These are phyloP conservation scores for Eremophila alpestris DNA, from an alignment of 2,797 vertebrate genomes.

Conservation along the genomic window DNA sequence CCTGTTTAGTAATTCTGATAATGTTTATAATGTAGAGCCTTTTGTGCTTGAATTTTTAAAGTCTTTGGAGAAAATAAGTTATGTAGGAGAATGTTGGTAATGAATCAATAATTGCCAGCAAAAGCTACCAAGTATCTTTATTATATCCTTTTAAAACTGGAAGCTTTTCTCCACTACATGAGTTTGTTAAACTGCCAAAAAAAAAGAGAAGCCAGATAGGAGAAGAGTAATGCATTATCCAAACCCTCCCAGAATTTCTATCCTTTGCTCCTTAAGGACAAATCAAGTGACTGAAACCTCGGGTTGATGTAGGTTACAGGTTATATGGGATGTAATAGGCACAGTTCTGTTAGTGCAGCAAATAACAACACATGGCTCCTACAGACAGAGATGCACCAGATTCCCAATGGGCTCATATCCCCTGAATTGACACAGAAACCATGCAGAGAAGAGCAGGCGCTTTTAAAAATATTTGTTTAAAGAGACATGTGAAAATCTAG, in stretches of 20 bases:
- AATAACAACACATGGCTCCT: not conserved
- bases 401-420: not conserved
- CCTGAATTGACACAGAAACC: not conserved
- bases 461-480: not conserved
- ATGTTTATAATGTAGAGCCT: not conserved
- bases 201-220: not conserved
- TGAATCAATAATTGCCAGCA: not conserved
- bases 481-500: not conserved
- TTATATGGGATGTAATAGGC: not conserved
- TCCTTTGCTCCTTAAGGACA: not conserved
- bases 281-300: not conserved
- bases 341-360: not conserved
- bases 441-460: not conserved
- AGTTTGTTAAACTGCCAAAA: not conserved
- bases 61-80: not conserved
- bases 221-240: not conserved
- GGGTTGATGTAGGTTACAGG: not conserved
- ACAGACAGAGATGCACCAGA: not conserved
- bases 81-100: not conserved
- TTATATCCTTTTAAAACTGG: not conserved
- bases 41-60: not conserved
- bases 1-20: not conserved
- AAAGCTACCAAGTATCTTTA: not conserved
- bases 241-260: not conserved
- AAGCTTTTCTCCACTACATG: not conserved